Evolutionary conservation across 2,113 vertebrate genomes (phyloP).

Genomic region (Emydura subglobosa): DNA sequence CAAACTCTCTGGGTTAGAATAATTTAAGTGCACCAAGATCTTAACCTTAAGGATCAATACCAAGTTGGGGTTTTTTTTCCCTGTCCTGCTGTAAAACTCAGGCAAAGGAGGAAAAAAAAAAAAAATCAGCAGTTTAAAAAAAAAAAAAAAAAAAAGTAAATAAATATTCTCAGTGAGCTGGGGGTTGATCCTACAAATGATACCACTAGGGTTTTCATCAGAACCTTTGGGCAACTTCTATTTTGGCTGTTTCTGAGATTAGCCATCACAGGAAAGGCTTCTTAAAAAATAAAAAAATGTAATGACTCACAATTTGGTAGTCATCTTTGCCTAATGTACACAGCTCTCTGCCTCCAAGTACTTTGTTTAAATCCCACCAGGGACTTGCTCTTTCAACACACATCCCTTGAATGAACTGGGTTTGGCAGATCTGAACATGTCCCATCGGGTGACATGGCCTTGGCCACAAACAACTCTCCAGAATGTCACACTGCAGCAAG

Average conservation of each 20-base stretch:
- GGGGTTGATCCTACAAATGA: slow-evolving; percentile 8
- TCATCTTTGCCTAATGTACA: slow-evolving; percentile 32
- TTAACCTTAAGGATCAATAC: slow-evolving; percentile 78
- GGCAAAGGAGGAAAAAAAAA: slow-evolving; percentile 24
- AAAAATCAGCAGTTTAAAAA: slow-evolving; percentile 46
- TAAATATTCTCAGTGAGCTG: slow-evolving; percentile 23
- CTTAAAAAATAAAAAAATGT: slow-evolving; percentile 13
- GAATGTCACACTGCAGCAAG: not conserved
- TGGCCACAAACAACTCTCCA: not conserved
- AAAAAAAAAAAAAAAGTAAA: slow-evolving; percentile 62
- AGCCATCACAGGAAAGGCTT: slow-evolving; percentile 26
- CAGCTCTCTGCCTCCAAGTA: slow-evolving; percentile 4
- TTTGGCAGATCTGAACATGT: slow-evolving; percentile 1
- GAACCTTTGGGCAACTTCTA: slow-evolving; percentile 30
- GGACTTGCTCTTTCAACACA: slow-evolving; percentile 18
- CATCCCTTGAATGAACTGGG: slow-evolving; percentile 29
- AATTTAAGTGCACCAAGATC: slow-evolving; percentile 75
- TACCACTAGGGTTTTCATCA: slow-evolving; percentile 34
- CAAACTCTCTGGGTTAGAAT: slow-evolving; percentile 82
- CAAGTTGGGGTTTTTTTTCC: not conserved
- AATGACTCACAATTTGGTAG: not conserved
- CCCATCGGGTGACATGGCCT: not conserved
- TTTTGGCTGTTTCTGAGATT: slow-evolving; percentile 27
- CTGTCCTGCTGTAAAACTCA: slow-evolving; percentile 45
- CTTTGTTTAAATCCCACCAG: slow-evolving; percentile 36